Conservation (phyloP, 2,797 vertebrate genomes). For the Scarus forsteni region DNA sequence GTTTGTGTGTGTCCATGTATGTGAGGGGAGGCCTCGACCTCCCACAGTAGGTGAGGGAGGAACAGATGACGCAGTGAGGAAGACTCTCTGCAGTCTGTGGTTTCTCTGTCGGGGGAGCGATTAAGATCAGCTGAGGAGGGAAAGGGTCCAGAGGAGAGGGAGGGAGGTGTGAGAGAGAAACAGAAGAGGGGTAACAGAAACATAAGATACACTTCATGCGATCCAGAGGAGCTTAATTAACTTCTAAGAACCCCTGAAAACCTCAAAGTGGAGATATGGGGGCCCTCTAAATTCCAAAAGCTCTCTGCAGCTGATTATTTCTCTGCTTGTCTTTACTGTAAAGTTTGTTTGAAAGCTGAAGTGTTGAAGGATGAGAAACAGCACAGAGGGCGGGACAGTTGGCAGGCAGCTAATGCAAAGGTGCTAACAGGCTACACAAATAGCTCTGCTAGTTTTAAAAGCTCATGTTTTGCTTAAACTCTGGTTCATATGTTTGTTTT, state of each 20-base stretch:
- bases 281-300: background rate
- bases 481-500: too few species aligned
- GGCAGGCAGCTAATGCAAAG: background rate
- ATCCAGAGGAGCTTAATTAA: background rate
- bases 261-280: background rate
- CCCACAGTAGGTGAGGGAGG: slow-evolving; percentile 48
- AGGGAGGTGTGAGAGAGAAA: background rate
- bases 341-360: slow-evolving; percentile 2
- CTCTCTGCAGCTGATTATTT: background rate
- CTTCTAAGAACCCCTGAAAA: background rate
- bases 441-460: background rate
- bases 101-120: slow-evolving; percentile 55
- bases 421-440: background rate
- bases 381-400: background rate
- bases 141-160: slow-evolving; percentile 9
- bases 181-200: background rate
- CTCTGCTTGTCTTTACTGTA: background rate
- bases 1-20: slow-evolving; percentile 16
- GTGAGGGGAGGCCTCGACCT: slow-evolving; percentile 35
- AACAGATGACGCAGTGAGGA: slow-evolving; percentile 50
- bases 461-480: too few species aligned
- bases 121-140: slow-evolving; percentile 47
- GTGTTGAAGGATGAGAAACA: background rate
- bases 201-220: background rate
- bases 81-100: slow-evolving; percentile 49